These are phyloP conservation scores for Zoanthus sociatus DNA, from an alignment of 92 coral and sea anemone genomes.

Conservation along the genomic window DNA sequence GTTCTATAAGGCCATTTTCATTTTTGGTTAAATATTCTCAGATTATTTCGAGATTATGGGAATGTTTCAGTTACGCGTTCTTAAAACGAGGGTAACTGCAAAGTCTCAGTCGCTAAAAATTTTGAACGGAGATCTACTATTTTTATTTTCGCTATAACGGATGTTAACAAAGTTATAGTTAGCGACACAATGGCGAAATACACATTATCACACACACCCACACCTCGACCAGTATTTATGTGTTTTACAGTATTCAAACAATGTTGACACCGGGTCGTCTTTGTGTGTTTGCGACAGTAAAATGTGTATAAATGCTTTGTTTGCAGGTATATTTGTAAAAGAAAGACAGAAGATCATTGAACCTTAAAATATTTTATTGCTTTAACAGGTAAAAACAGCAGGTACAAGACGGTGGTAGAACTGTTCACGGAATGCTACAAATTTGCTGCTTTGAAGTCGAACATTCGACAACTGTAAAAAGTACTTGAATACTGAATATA, in stretches of 20 bases:
- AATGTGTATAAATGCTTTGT: background rate
- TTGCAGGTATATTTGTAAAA: slow-evolving; percentile 26
- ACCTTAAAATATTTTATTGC: slow-evolving; percentile 42
- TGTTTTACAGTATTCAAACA: background rate
- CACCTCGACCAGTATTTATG: no score
- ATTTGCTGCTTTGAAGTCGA: background rate
- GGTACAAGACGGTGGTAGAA: slow-evolving; percentile 38
- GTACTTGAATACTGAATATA: background rate
- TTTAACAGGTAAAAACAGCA: background rate
- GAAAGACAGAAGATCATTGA: slow-evolving; percentile 9
- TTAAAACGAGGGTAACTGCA: no score
- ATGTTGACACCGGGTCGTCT: slow-evolving; percentile 1
- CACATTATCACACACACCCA: no score
- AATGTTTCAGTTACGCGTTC: no score
- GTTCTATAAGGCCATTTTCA: no score
- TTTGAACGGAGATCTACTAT: no score
- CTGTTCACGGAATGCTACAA: background rate
- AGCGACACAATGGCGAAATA: no score
- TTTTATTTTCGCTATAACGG: no score
- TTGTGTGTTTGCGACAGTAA: background rate
- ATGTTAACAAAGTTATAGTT: no score
- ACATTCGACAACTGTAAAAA: background rate
- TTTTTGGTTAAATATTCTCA: no score
- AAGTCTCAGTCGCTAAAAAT: no score
- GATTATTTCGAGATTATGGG: no score